Percentiles rank a stretch among this genome's conserved stretches.
Evolutionary conservation across 2,888 invertebrate species (phyloP).

Genomic region (Pegoplata infirma): DNA sequence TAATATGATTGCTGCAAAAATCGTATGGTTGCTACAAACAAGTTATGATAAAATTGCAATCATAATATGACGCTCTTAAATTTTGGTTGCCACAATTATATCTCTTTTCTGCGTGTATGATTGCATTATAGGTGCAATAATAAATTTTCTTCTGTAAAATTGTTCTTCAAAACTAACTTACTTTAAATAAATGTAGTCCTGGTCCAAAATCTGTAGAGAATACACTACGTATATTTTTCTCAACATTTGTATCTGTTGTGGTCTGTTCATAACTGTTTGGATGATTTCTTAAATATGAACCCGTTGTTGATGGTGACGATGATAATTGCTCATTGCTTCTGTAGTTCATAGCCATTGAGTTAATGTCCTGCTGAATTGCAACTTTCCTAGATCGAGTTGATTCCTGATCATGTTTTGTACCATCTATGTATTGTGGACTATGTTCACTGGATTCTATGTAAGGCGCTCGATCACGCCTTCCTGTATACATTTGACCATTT

Average conservation of each 20-base stretch:
- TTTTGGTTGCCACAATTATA: too few relatives aligned
- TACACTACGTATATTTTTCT: conserved; percentile 38
- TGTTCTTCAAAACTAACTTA: conserved; percentile 29
- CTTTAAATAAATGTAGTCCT: conserved; percentile 50
- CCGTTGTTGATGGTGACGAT: too few relatives aligned
- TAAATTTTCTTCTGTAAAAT: too few relatives aligned
- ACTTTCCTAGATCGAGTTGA: conserved; percentile 45
- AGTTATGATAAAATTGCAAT: too few relatives aligned
- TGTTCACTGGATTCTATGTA: conserved; percentile 60
- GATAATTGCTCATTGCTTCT: not conserved
- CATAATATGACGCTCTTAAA: too few relatives aligned
- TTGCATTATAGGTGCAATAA: too few relatives aligned
- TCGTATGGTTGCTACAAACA: too few relatives aligned
- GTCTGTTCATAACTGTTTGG: not conserved
- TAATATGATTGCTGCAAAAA: too few relatives aligned
- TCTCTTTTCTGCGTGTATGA: too few relatives aligned
- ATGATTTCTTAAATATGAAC: not conserved
- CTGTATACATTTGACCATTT: conserved; percentile 66
- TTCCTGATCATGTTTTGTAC: conserved; percentile 38
- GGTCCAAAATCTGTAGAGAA: conserved; percentile 41
- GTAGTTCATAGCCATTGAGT: conserved; percentile 1
- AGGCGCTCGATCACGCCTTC: conserved; percentile 64
- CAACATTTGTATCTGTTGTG: conserved; percentile 4
- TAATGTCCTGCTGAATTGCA: conserved; percentile 38
- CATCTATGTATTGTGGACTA: conserved; percentile 64